These are phyloP conservation scores for Onthophagus taurus DNA, from an alignment of 1,140 invertebrate genomes.

Conservation along the genomic window DNA sequence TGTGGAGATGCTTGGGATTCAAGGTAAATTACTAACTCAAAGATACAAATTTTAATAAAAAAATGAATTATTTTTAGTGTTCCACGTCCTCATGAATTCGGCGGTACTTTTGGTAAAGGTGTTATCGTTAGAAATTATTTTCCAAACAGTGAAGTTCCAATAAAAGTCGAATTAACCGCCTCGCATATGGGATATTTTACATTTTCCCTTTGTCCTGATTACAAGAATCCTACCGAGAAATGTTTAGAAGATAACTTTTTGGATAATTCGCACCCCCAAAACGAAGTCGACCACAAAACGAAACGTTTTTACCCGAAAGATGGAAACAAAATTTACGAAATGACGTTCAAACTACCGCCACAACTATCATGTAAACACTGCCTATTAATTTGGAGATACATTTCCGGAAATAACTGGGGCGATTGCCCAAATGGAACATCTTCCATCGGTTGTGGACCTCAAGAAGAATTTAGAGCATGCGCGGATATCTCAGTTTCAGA, in stretches of 20 bases:
- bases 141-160: conserved; percentile 53
- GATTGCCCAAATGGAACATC: conserved; percentile 60
- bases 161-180: conserved; percentile 69
- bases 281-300: conserved; percentile 32
- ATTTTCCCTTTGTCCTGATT: conserved; percentile 67
- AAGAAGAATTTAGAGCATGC: conserved; percentile 81
- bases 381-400: conserved; percentile 72
- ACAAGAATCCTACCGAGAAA: conserved; percentile 54
- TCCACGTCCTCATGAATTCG: conserved; percentile 72
- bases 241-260: conserved; percentile 69
- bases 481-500: conserved; percentile 68
- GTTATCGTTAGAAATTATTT: conserved; percentile 70
- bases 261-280: conserved; percentile 37
- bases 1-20: conserved; percentile 79
- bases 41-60: too few species aligned
- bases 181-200: conserved; percentile 80
- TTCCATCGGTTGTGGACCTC: conserved; percentile 70
- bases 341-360: conserved; percentile 38
- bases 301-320: conserved; percentile 63
- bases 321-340: conserved; percentile 69
- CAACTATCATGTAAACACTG: conserved; percentile 63
- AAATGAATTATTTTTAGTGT: conserved; percentile 33
- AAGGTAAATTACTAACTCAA: conserved; percentile 41
- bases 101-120: conserved; percentile 72
- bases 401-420: conserved; percentile 69